phyloP scores from a whole-genome alignment of 2,888 invertebrate species.

The Sinotaia quadrata region DNA sequence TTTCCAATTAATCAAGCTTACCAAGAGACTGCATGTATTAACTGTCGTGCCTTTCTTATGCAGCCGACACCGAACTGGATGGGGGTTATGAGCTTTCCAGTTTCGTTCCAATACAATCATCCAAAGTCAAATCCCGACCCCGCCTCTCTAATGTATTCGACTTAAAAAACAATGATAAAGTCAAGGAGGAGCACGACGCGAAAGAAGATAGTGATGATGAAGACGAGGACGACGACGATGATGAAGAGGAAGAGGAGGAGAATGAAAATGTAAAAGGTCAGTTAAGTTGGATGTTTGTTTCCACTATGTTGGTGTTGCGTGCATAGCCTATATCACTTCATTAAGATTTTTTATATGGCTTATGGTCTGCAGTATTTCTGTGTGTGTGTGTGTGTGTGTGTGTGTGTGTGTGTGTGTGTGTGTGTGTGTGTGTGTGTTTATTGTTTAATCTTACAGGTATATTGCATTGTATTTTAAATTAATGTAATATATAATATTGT shows the following conservation, averaged over 20 bases:
- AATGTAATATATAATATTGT: no score
- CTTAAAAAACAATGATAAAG: not conserved
- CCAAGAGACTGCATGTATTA: no score
- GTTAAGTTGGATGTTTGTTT: no score
- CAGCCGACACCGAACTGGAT: slow-evolving; percentile 21
- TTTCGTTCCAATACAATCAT: not conserved
- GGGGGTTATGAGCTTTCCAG: not conserved
- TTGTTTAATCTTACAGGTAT: not conserved
- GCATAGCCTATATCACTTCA: no score
- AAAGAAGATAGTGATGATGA: not conserved
- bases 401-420: not conserved
- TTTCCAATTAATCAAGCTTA: no score
- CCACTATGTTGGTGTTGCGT: no score
- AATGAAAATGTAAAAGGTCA: no score
- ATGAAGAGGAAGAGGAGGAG: no score
- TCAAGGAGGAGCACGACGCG: not conserved
- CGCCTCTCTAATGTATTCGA: not conserved
- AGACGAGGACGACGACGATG: not conserved
- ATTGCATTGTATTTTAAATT: not conserved
- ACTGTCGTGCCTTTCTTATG: not conserved
- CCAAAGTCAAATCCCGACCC: not conserved
- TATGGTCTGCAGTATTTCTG: not conserved
- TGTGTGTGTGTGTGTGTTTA: not conserved
- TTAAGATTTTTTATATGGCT: no score
- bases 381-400: not conserved